Conservation (phyloP, 2,797 vertebrate genomes). For the Ctenosaura bakeri region DNA sequence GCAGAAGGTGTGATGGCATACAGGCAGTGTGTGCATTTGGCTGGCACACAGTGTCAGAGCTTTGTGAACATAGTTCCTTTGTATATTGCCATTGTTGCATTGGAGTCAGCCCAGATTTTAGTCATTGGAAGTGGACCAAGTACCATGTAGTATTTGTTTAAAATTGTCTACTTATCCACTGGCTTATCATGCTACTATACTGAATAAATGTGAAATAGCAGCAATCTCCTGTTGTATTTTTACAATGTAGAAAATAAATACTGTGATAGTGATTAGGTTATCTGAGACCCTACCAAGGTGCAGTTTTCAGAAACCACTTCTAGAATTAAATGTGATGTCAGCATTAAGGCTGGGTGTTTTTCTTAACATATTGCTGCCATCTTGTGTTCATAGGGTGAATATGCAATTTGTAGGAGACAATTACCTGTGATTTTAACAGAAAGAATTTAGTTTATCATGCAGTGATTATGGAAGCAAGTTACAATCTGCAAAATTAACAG, state of each 20-base stretch:
- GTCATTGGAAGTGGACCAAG: neutral
- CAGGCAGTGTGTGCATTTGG: neutral
- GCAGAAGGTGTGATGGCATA: neutral
- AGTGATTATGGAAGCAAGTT: neutral
- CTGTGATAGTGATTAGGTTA: neutral
- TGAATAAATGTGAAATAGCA: neutral
- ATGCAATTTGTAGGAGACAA: constrained; percentile 1
- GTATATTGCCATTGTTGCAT: neutral
- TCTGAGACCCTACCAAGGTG: neutral
- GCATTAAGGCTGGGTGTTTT: neutral
- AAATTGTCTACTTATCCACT: too few relatives aligned
- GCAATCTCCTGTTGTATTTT: neutral
- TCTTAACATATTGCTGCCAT: constrained; percentile 73
- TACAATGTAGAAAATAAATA: neutral
- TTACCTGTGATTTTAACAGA: neutral
- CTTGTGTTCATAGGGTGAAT: constrained; percentile 56
- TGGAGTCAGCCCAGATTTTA: neutral
- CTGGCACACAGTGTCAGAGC: neutral
- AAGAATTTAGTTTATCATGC: neutral
- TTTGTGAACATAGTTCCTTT: neutral
- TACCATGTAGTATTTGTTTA: neutral
- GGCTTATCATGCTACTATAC: neutral
- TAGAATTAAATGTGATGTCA: neutral
- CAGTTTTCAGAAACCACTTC: neutral
- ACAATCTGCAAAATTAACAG: neutral